Evolutionary conservation across 2,797 vertebrate species (phyloP).

Genomic region (Dermochelys coriacea): DNA sequence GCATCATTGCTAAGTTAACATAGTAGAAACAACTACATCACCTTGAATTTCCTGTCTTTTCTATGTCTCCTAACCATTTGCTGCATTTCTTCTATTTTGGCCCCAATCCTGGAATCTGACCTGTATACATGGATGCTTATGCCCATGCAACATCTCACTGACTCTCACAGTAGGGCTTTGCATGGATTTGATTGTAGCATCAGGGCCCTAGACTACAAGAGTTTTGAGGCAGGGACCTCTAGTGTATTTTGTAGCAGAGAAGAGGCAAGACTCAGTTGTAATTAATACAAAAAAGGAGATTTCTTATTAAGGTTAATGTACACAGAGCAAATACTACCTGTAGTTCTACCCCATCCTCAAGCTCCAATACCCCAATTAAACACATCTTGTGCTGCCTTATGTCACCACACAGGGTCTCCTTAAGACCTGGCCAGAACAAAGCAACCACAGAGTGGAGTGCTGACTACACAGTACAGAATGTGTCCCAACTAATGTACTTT

Average conservation of each 20-base stretch:
- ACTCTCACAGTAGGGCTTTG: slow-evolving; percentile 31
- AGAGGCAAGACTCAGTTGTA: not conserved
- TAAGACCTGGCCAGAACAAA: not conserved
- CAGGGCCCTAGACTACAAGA: not conserved
- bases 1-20: not conserved
- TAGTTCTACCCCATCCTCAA: not conserved
- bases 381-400: not conserved
- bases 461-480: not conserved
- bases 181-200: slow-evolving; percentile 30
- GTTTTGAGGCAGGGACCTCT: not conserved
- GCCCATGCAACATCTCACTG: slow-evolving; percentile 7
- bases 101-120: slow-evolving; percentile 8
- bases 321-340: not conserved
- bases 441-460: not conserved
- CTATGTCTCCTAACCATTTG: not conserved
- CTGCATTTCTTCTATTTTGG: not conserved
- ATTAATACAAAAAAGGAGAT: not conserved
- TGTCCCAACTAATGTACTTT: not conserved
- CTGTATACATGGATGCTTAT: not conserved
- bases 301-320: not conserved
- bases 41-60: not conserved
- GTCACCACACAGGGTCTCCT: not conserved
- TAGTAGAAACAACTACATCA: not conserved
- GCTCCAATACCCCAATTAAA: not conserved
- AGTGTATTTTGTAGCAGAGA: not conserved